Percentiles rank a stretch among this genome's conserved stretches.
Evolutionary conservation across 2,113 vertebrate genomes (phyloP).

Genomic region (Diadophis punctatus): DNA sequence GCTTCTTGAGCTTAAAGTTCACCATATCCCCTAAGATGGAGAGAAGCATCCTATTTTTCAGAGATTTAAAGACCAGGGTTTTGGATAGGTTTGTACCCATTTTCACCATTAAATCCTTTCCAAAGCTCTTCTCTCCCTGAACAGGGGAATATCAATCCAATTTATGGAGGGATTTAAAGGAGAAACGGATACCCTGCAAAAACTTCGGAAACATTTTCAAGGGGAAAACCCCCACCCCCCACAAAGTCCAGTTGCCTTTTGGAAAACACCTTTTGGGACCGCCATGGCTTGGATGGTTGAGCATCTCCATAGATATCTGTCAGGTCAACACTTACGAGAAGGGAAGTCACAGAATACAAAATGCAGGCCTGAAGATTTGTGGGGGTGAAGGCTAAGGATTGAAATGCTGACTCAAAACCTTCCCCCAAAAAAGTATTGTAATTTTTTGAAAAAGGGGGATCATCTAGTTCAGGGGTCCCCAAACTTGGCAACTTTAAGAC

Average conservation of each 20-base stretch:
- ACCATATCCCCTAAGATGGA: not conserved
- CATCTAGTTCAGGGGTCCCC: not conserved
- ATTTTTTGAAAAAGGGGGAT: not conserved
- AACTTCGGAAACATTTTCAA: not conserved
- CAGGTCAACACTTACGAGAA: not conserved
- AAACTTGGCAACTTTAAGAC: no score
- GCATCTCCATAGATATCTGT: not conserved
- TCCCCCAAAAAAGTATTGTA: not conserved
- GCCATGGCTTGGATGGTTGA: not conserved
- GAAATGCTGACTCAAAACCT: not conserved
- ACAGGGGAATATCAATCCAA: not conserved
- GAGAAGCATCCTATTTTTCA: not conserved
- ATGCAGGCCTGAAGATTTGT: not conserved
- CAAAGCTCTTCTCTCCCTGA: not conserved
- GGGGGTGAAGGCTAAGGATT: not conserved
- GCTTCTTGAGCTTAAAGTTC: not conserved
- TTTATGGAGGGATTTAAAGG: not conserved
- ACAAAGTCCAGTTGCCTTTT: not conserved
- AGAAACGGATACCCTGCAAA: not conserved
- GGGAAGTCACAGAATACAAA: not conserved
- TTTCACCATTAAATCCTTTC: not conserved
- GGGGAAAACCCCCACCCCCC: no score
- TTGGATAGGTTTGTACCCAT: not conserved
- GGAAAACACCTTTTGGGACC: not conserved
- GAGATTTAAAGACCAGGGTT: not conserved